These are phyloP conservation scores for Cantharis flavilabris DNA, from an alignment of 2,888 invertebrate species.

Conservation along the genomic window DNA sequence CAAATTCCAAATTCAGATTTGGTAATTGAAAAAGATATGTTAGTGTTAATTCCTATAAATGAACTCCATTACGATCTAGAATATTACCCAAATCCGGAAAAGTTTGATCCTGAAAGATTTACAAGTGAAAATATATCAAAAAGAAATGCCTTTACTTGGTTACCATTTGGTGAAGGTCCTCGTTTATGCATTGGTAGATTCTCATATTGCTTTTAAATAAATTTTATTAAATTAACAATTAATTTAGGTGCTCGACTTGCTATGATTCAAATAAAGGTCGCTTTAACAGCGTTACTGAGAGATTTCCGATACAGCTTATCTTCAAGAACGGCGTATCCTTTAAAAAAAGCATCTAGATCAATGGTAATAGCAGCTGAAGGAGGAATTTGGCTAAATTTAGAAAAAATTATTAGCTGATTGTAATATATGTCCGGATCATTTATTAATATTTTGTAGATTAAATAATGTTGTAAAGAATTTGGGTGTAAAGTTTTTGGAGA, in stretches of 20 bases:
- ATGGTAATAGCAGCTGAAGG: not conserved
- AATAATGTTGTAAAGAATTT: no score
- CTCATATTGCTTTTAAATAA: no score
- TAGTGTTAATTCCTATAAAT: not conserved
- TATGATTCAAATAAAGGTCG: not conserved
- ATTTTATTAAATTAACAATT: no score
- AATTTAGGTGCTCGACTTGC: not conserved
- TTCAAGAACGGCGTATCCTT: not conserved
- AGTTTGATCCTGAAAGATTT: not conserved
- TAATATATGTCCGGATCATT: not conserved
- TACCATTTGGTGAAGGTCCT: not conserved
- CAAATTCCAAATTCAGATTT: not conserved
- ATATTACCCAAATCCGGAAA: not conserved
- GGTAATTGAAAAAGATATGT: not conserved
- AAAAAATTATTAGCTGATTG: not conserved
- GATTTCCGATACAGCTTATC: not conserved
- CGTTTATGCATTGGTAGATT: not conserved
- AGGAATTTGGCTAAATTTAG: not conserved
- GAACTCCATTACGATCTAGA: not conserved
- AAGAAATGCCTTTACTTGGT: not conserved
- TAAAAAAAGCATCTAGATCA: not conserved
- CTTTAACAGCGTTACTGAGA: not conserved
- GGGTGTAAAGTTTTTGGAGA: no score
- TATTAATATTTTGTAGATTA: no score
- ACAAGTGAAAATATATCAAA: not conserved